Base-by-base conservation (phyloP, 1,140 invertebrate genomes). In the Macrosteles quadrilineatus region DNA sequence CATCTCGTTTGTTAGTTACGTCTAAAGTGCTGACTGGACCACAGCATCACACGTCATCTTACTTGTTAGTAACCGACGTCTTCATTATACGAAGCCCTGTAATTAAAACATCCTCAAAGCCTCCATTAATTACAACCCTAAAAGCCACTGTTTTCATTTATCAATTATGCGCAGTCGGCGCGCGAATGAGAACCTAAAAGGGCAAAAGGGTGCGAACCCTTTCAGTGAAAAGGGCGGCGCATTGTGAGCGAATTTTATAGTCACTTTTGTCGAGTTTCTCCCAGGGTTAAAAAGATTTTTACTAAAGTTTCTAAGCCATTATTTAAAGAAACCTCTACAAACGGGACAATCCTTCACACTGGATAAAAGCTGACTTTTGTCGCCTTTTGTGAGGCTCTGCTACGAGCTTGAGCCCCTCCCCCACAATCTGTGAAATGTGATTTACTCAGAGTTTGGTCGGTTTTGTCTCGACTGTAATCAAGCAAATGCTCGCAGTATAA, bases 121-220 rank as follows among this genome's bases (percentile, higher is more conserved):
- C 23, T 6, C 55, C 55, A 59, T 59, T 59, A 59, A 59, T 59
- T 59, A 59, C 25, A 23, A 3, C n/a, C 47, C 47, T 30, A 27
- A 59, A 59, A 59, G 55, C 55, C 55, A 59, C 55, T 59, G 55
- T 59, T 59, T 59, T 59, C 55, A 59, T 59, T 59, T 59, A 59
- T 59, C 55, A 59, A 59, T 59, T 59, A 59, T 59, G 25, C 25
- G 55, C 55, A 59, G 55, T 59, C 55, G 55, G 55, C 55, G 2
- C 55, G 21, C 55, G 55, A 59, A 59, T 59, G 55, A 2, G 55
- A 25, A 30, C 25, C 55, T 6, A 19, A 59, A 59, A 59, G 55
- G 55, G 55, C 55, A 59, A 59, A 40, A 59, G 55, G 55, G 55
- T 59, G 55, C 55, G 23, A 59, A 59, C 55, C 55, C 55, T 59